These are phyloP conservation scores for Drosophila austrosaltans DNA, from an alignment of 2,888 invertebrate species.

Conservation along the genomic window DNA sequence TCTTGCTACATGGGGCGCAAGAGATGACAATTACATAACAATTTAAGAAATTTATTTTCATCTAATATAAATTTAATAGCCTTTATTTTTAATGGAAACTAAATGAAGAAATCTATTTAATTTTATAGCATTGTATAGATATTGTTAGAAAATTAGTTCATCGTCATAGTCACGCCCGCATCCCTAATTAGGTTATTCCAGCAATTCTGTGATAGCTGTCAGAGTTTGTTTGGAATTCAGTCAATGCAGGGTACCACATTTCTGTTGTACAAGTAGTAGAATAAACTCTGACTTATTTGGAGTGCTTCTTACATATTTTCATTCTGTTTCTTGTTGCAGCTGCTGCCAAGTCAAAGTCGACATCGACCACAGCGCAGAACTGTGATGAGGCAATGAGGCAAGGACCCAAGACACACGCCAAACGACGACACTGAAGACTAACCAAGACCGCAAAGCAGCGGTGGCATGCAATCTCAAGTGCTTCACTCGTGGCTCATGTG, in stretches of 20 bases:
- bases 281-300: conserved; percentile 48
- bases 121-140: not conserved
- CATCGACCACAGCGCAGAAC: conserved; percentile 37
- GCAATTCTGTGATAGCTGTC: not conserved
- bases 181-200: conserved; percentile 17
- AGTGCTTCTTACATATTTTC: conserved; percentile 30
- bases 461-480: conserved; percentile 47
- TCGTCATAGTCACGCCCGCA: conserved; percentile 4
- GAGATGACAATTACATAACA: not conserved
- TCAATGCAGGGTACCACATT: conserved; percentile 1
- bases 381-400: conserved; percentile 50
- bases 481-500: conserved; percentile 43
- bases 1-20: conserved; percentile 15
- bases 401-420: conserved; percentile 31
- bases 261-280: conserved; percentile 23
- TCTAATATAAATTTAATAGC: not conserved
- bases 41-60: not conserved
- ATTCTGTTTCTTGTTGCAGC: conserved; percentile 41
- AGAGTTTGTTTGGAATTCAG: conserved; percentile 1
- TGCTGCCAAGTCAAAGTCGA: conserved; percentile 46
- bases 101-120: not conserved
- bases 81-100: not conserved
- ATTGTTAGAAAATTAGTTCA: not conserved
- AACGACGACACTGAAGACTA: conserved; percentile 21
- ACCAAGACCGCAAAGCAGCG: conserved; percentile 15